Evolutionary conservation across 2,113 vertebrate species (phyloP).

Genomic region (Fregetta grallaria): DNA sequence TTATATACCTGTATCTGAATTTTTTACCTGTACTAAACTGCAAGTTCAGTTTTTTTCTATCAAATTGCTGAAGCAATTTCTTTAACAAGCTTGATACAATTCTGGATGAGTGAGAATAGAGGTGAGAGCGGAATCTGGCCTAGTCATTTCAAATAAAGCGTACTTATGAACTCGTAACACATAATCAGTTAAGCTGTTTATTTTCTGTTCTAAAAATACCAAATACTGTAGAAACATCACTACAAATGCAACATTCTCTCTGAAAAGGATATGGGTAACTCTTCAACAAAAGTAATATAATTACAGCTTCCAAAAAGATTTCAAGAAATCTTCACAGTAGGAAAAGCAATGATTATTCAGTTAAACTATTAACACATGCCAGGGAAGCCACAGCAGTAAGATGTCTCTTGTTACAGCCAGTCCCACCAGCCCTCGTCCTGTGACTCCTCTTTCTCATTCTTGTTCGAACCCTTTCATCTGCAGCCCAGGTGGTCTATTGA

Average conservation of each 20-base stretch:
- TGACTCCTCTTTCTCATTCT: not conserved
- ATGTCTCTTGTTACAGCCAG: not conserved
- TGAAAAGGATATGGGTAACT: not conserved
- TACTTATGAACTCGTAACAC: not conserved
- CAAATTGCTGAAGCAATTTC: not conserved
- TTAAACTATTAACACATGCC: not conserved
- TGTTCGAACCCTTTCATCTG: not conserved
- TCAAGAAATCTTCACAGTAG: not conserved
- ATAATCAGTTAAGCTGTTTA: not conserved
- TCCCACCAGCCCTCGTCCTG: not conserved
- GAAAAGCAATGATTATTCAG: not conserved
- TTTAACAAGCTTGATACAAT: not conserved
- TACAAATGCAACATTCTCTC: not conserved
- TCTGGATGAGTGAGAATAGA: not conserved
- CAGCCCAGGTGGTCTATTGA: not conserved
- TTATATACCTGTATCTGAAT: not conserved
- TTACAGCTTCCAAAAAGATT: not conserved
- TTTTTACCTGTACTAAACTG: not conserved
- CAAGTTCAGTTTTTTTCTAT: not conserved
- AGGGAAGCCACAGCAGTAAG: fast-evolving
- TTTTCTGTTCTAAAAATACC: not conserved
- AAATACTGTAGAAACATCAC: not conserved
- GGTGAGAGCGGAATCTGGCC: not conserved
- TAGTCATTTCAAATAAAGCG: not conserved
- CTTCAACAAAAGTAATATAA: not conserved